Evolutionary conservation across 2,888 invertebrate genomes (phyloP), one percentile per base, ranked within the genome.

Genomic region (Macrophya annulata): DNA sequence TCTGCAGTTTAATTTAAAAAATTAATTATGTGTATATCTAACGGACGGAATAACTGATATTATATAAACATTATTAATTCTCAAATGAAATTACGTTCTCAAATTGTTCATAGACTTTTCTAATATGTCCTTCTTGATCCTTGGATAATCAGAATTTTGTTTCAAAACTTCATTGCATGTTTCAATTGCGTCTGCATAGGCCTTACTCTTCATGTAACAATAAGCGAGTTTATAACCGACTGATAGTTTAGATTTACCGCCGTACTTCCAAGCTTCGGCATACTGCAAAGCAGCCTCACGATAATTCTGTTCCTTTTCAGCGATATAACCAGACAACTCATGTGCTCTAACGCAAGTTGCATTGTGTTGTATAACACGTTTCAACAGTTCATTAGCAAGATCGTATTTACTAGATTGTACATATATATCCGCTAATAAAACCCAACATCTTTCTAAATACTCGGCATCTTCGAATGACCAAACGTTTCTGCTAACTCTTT

Each of bases 381-480:
- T 95, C 21, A 99, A 94, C 43, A 99, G 94, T 88, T 98, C 98
- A 71, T 96, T 96, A 0, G 99, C 98, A 83, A 98, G 96, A 86
- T 99, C 99, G 91, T 96, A 95, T 92, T 99, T 98, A 21, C 96
- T 96, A 89, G 96, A 96, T 90, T 97, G 97, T 84, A 97, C 95
- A 91, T 98, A 99, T 88, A 97, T 97, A 88, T 99, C 99, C 0
- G 98, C 97, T n/a, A 99, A 94, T 74, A 99, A 95, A 9, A 99
- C 93, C 99, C 99, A 99, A 93, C 98, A 98, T 86, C 98, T 96
- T 94, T 99, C 99, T 86, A 99, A 94, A 90, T 99, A 98, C 91
- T 99, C 99, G 0, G 99, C 98, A 90, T 99, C 99, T 92, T 99
- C 98, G 88, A 99, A 98, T 17, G 97, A 98, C 99, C 99, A 99